A percentile compares a stretch with the other conserved stretches of the same genome.
These are phyloP conservation scores for Catocala nupta DNA, from an alignment of 2,888 invertebrate species.

Conservation along the genomic window DNA sequence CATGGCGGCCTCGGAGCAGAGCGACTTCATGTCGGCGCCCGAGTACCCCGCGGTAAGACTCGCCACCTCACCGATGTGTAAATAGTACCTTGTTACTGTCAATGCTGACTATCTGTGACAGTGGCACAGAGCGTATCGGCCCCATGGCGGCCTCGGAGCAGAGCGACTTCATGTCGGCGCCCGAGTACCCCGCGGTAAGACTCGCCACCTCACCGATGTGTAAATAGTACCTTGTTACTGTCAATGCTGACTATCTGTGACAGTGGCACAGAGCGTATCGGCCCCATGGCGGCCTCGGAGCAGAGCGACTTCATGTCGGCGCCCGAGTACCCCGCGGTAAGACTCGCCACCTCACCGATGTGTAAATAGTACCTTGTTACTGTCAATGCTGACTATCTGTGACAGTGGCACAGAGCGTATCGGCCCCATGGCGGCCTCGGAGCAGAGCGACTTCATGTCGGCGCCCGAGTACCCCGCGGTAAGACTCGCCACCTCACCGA, in stretches of 20 bases:
- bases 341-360: constrained; percentile 89
- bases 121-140: constrained; percentile 93
- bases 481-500: constrained; percentile 89
- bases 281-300: constrained; percentile 98
- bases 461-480: constrained; percentile 98
- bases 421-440: constrained; percentile 98
- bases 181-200: constrained; percentile 96
- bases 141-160: constrained; percentile 99
- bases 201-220: constrained; percentile 89
- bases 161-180: constrained; percentile 97
- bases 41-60: constrained; percentile 95
- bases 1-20: constrained; percentile 98
- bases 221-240: constrained; percentile 83
- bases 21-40: constrained; percentile 97
- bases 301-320: constrained; percentile 98
- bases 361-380: constrained; percentile 83
- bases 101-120: constrained; percentile 89
- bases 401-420: constrained; percentile 91
- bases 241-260: constrained; percentile 89
- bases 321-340: constrained; percentile 97
- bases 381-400: constrained; percentile 89
- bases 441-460: constrained; percentile 97
- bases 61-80: constrained; percentile 89
- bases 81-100: constrained; percentile 85
- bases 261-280: constrained; percentile 92